Evolutionary conservation across 2,888 invertebrate species (phyloP), one percentile per base, ranked within the genome.

Genomic region (Cryptocheilus praepositus): DNA sequence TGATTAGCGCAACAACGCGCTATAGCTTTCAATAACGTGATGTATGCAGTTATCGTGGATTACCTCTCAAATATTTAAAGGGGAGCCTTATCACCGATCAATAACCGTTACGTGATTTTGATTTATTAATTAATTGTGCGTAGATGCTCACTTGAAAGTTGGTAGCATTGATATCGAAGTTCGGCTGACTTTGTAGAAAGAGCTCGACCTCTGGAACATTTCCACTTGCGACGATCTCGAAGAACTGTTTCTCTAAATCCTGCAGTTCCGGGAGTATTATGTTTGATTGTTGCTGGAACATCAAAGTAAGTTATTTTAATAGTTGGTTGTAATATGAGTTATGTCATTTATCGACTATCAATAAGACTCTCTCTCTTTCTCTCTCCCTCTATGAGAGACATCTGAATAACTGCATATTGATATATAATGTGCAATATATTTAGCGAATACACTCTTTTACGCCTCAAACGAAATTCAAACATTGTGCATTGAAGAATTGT

Each of bases 81-180:
- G 25, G 25, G 25, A 25, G 25, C 5, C 25, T 25, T 25, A 25
- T 2, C 25, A 25, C 5, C 5, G 25, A 25, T 5, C 25, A 25
- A 25, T 25, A 25, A 3, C 5, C 2, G 25, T 5, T 15, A 13
- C n/a, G 28, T 28, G 49, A 11, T 3, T 25, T 18, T n/a, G 5
- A 8, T 49, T 25, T 16, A 5, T 19, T 7, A 49, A 36, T 4
- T 15, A 44, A 45, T 25, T 4, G 18, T n/a, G 15, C 19, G 21
- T 28, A 5, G 18, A 19, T 13, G 51, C 61, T 67, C 57, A 79
- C 78, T 66, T 79, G 77, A 28, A 70, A 79, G 45, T 79, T 59
- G 0, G 44, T n/a, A 8, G 91, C 92, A 81, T 93, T 93, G 60
- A 92, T 86, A 78, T 93, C 92, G 73, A 92, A 89, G 11, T 87